phyloP scores from a whole-genome alignment of 2,888 invertebrate species.

The Oscheius sp. region DNA sequence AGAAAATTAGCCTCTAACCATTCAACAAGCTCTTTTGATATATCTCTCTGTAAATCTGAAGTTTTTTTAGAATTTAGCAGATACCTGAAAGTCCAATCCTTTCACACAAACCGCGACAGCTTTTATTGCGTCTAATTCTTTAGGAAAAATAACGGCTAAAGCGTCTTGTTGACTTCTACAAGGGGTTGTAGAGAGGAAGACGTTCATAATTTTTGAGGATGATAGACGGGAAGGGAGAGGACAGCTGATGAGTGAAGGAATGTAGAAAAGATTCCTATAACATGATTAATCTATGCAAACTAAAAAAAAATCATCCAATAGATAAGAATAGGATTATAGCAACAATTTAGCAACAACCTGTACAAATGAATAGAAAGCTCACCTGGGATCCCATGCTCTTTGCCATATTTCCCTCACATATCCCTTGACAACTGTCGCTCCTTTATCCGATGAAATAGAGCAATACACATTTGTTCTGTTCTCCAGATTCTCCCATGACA shows the following conservation, averaged over 20 bases:
- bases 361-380: not conserved
- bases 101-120: conserved; percentile 51
- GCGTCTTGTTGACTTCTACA: conserved; percentile 34
- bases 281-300: not conserved
- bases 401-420: conserved; percentile 68
- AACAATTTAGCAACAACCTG: too few relatives aligned
- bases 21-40: conserved; percentile 87
- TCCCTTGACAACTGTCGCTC: conserved; percentile 46
- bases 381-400: conserved; percentile 68
- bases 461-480: conserved; percentile 40
- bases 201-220: not conserved
- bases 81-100: conserved; percentile 83
- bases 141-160: conserved; percentile 34
- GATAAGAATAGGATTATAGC: too few relatives aligned
- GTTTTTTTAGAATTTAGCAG: conserved; percentile 70
- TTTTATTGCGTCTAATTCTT: conserved; percentile 28
- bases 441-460: conserved; percentile 35
- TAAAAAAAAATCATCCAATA: not conserved
- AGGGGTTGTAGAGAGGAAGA: conserved; percentile 35
- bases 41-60: conserved; percentile 74
- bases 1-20: conserved; percentile 89
- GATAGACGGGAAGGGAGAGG: conserved; percentile 52
- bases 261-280: conserved; percentile 57
- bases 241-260: conserved; percentile 60
- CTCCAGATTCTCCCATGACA: conserved; percentile 46